phyloP scores from a whole-genome alignment of 2,113 vertebrate species.

The Carassius gibelio region DNA sequence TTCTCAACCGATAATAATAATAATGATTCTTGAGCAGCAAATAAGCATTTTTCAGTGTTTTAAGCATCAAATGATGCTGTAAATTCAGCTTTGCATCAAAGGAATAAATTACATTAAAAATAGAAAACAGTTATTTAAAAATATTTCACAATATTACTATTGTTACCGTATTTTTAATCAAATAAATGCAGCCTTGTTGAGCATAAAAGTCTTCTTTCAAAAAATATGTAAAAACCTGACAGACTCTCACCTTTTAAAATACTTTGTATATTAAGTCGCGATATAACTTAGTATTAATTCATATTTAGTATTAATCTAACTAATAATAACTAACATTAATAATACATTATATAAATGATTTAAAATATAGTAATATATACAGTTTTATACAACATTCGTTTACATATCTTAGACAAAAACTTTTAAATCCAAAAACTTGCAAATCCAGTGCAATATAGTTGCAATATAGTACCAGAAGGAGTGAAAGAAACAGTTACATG shows the following conservation, averaged over 20 bases:
- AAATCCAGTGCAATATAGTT: neutral
- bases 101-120: neutral
- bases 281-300: neutral
- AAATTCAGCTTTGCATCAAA: neutral
- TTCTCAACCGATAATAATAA: neutral
- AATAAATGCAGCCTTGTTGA: neutral
- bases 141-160: neutral
- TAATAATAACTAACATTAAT: too few relatives aligned
- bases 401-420: neutral
- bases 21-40: neutral
- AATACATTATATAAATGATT: neutral
- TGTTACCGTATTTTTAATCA: neutral
- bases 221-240: neutral
- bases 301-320: neutral
- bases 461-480: neutral
- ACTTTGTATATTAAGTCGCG: neutral
- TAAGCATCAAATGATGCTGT: neutral
- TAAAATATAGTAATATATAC: too few relatives aligned
- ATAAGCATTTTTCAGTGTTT: neutral
- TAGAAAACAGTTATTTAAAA: neutral
- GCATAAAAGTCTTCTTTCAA: neutral
- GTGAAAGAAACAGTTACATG: neutral
- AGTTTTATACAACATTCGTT: neutral
- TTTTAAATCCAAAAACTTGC: neutral
- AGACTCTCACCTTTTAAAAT: neutral